Evolutionary conservation across 2,888 invertebrate species (phyloP).

Genomic region (Lepetodrilus schrolli): DNA sequence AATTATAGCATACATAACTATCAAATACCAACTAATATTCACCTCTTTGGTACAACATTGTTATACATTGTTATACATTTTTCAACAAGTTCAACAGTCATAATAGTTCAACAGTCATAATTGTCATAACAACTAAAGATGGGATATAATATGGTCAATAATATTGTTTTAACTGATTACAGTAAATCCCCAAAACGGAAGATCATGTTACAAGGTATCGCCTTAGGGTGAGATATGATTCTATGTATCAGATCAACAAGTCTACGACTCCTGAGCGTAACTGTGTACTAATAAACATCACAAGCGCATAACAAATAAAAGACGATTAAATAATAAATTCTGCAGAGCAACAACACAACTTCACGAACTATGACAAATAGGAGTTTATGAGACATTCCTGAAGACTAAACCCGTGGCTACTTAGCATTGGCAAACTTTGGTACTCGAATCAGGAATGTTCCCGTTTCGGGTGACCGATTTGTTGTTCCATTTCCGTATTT

Average conservation of each 20-base stretch:
- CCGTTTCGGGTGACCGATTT: background rate
- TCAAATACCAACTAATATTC: no score
- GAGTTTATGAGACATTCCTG: background rate
- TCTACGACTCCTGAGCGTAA: background rate
- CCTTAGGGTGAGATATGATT: background rate
- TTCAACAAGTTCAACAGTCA: no score
- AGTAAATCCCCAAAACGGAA: no score
- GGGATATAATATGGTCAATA: no score
- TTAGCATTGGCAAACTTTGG: background rate
- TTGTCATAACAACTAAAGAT: no score
- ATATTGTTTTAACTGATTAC: no score
- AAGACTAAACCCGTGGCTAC: background rate
- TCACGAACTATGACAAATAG: background rate
- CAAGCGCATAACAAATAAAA: background rate
- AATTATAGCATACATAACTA: no score
- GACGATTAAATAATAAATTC: background rate
- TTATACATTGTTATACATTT: no score
- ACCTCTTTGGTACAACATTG: no score
- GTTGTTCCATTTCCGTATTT: conserved; percentile 7
- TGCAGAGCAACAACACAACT: background rate
- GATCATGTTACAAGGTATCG: background rate
- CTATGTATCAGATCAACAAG: background rate
- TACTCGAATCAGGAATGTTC: background rate
- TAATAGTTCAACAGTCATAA: no score
- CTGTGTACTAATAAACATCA: background rate